These are phyloP conservation scores for Mizuhopecten yessoensis DNA, from an alignment of 1,140 invertebrate species.

Conservation along the genomic window DNA sequence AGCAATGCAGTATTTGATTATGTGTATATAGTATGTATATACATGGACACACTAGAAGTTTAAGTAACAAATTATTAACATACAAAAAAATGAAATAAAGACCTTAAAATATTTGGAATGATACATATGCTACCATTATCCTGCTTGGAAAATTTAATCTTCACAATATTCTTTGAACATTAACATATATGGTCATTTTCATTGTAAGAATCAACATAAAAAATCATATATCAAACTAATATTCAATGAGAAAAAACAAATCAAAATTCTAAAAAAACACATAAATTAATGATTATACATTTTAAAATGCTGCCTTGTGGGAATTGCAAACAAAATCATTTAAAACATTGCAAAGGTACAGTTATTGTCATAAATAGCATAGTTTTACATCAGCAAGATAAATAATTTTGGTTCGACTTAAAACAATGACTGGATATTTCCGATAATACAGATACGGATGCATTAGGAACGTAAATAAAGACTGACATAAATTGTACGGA, in stretches of 20 bases:
- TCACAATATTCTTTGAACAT: not conserved
- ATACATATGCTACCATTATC: not conserved
- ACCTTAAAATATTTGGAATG: no score
- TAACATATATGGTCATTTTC: not conserved
- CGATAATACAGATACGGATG: no score
- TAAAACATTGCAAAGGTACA: not conserved
- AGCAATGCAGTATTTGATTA: not conserved
- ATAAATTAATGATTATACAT: not conserved
- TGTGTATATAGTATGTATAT: not conserved
- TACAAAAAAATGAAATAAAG: no score
- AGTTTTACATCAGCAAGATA: constrained; percentile 11
- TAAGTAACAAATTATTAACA: no score
- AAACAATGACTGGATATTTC: not conserved
- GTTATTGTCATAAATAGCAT: not conserved
- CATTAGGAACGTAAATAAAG: not conserved
- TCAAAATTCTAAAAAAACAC: not conserved
- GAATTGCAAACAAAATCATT: not conserved
- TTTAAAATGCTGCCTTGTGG: constrained; percentile 26
- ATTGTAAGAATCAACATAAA: no score
- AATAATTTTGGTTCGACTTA: not conserved
- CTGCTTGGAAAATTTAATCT: not conserved
- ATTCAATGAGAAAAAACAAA: not conserved
- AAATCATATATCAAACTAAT: not conserved
- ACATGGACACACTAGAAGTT: no score
- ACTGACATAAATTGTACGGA: not conserved